Evolutionary conservation across 2,113 vertebrate species (phyloP), one percentile per base, ranked within the genome.

Genomic region (Xenus cinereus): DNA sequence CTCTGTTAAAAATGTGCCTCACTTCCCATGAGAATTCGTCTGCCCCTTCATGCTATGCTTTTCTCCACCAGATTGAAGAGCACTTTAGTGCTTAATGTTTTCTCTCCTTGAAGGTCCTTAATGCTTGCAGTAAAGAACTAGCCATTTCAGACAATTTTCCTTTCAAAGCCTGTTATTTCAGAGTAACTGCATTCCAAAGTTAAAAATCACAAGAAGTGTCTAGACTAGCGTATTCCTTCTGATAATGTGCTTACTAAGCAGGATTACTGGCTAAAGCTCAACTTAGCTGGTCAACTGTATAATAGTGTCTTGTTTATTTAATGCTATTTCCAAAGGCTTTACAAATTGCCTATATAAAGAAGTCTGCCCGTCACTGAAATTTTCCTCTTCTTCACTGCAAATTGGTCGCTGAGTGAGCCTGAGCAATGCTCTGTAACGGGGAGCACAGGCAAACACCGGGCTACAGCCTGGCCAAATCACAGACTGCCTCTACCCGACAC

Each of bases 141-240:
- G 1, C 53, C 77, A 92, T 95, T 95, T 97, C 86, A 93, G 88
- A 81, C 66, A 82, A 95, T 87, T 96, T 96, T 97, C 85, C 59
- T 93, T 94, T 95, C 94, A 89, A 92, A 95, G 84, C 37, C 86
- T 96, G 92, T 96, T 96, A 94, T 97, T 95, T 96, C 93, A 97
- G 37, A 92, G 84, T 91, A 95, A 95, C 69, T 20, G 57, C 94
- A 97, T 69, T 79, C 74, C 77, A 46, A 93, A 92, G 89, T 92
- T 79, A 94, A 95, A 95, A 96, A 96, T 92, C 86, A 96, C 90
- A 96, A 33, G 16, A 94, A 92, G 77, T 14, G 93, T 95, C 90
- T 96, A 95, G 96, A 95, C 92, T 57, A 64, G 73, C 18, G 53
- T 90, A 91, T 90, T 93, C 51, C 76, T 73, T 64, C 68, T 78